Conservation (phyloP, 2,797 vertebrate species). For the Hylomyscus alleni region DNA sequence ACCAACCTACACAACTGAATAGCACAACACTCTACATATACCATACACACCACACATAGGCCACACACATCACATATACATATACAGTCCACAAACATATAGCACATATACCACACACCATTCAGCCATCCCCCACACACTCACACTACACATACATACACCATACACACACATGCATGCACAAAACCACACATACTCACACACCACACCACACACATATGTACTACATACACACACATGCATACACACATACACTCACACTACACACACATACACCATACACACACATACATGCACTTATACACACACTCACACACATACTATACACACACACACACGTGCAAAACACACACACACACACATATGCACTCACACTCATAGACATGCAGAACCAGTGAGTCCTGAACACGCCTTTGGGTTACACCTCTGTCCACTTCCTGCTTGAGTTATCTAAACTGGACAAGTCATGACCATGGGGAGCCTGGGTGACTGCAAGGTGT, state of each 20-base stretch:
- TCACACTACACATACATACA: neutral
- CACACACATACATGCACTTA: accelerated
- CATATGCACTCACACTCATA: accelerated
- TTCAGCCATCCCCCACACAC: neutral
- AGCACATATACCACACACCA: neutral
- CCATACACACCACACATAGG: neutral
- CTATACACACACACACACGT: accelerated
- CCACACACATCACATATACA: neutral
- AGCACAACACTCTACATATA: neutral
- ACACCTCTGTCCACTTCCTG: neutral
- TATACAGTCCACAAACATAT: neutral
- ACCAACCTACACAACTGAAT: neutral
- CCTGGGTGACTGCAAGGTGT: no score
- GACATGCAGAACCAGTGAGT: accelerated
- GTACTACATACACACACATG: no score
- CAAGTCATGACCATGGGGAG: neutral
- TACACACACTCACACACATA: neutral
- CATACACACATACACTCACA: no score
- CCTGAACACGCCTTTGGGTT: neutral
- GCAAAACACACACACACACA: accelerated
- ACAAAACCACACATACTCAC: neutral
- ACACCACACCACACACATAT: neutral
- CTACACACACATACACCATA: neutral
- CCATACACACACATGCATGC: no score
- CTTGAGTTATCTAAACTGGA: neutral